Base-by-base conservation (phyloP, 92 coral and sea anemone genomes). In the Palythoa heliodiscus region DNA sequence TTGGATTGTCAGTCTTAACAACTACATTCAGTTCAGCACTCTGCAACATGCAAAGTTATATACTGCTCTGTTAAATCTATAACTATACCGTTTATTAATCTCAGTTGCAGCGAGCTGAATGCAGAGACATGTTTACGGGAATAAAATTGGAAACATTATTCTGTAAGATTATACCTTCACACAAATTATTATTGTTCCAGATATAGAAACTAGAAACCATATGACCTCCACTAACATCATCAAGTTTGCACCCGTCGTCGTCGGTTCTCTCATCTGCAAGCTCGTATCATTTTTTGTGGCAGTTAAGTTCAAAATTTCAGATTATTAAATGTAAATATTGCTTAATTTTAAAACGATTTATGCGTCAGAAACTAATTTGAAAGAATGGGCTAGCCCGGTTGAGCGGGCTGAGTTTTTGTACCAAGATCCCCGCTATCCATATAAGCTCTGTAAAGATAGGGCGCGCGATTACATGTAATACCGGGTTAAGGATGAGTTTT, bases 331-430 rank as follows among this genome's bases (percentile, higher is more conserved):
- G 73, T 68, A 68, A 68, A 68, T 68, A 68, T 68, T 68, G 73
- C 73, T 68, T 68, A 68, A 68, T 35, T 70, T 14, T 70, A 35
- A 70, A 70, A 16, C 67, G 48, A 71, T 71, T 83, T 48, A 71
- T 83, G 52, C 76, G 66, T 83, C 25, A 9, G 71, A 83, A 83
- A 83, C 64, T 63, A 75, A 71, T 83, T 48, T 48, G 52, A 83
- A 47, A 83, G 58, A 83, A 24, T n/a, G n/a, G n/a, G n/a, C n/a
- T n/a, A n/a, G n/a, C n/a, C n/a, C n/a, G n/a, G n/a, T n/a, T n/a
- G n/a, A n/a, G n/a, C n/a, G n/a, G 47, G 47, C 47, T n/a, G n/a
- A n/a, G n/a, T n/a, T n/a, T n/a, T n/a, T n/a, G n/a, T n/a, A n/a
- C n/a, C n/a, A n/a, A n/a, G n/a, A n/a, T n/a, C n/a, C n/a, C n/a